Conservation (phyloP, 2,113 vertebrate genomes). For the Lophura nycthemera region DNA sequence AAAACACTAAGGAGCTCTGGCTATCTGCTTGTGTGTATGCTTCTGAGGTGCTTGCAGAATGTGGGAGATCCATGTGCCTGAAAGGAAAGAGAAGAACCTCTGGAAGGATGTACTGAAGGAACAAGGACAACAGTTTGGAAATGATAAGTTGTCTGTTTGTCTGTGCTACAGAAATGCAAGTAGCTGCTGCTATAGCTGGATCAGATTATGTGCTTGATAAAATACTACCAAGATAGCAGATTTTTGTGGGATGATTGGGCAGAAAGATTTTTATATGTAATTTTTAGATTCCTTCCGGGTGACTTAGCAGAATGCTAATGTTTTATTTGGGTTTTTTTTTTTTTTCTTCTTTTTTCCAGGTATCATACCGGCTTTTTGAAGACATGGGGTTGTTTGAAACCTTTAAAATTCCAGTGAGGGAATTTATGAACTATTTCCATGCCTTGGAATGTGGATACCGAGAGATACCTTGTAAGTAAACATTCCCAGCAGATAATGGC, state of each 20-base stretch:
- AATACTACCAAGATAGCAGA: neutral
- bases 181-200: neutral
- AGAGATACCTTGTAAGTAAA: constrained; percentile 96
- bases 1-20: neutral
- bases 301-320: neutral
- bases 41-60: neutral
- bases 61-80: neutral
- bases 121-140: neutral
- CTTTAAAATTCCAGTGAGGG: constrained; percentile 94
- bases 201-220: neutral
- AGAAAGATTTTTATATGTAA: neutral
- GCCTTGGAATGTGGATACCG: constrained; percentile 96
- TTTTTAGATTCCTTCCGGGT: neutral
- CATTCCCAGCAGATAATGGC: neutral
- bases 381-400: constrained; percentile 96
- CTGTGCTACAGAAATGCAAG: neutral
- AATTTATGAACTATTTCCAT: constrained; percentile 99
- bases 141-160: neutral
- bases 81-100: neutral
- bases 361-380: constrained; percentile 95
- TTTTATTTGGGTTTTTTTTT: neutral
- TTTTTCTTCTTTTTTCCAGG: constrained; percentile 75
- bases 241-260: accelerated
- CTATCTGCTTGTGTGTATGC: neutral
- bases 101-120: neutral